Base-by-base conservation (phyloP, 92 coral and sea anemone genomes). In the Bergia puertoricense region DNA sequence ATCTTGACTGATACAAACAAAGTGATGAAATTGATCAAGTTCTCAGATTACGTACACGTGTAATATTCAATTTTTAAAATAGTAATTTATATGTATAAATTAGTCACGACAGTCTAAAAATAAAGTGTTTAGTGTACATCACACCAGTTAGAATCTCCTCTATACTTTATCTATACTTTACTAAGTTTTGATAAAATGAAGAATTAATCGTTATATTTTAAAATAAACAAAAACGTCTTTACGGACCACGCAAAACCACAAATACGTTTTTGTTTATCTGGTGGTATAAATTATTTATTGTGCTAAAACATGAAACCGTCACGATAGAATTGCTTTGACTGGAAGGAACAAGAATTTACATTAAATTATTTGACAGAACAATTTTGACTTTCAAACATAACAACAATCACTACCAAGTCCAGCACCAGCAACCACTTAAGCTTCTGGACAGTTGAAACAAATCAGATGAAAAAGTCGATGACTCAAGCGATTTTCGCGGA, bases 211-310 rank as follows among this genome's bases (percentile, higher is more conserved):
- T 40, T 39, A 74, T 74, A 51, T 42, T 42, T 4, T 40, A 16
- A 45, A 40, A 40, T 42, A 42, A 76, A 76, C 8, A 15, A 76
- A 41, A 42, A 76, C 37, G 42, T 4, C 66, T 50, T 44, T 48
- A 79, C 65, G 82, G 82, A 51, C 42, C 62, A 13, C 62, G 4
- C 38, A 78, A 44, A 78, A 78, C 62, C 82, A 79, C 66, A 79
- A 77, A 73, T 73, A 30, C 9, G 44, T 13, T 73, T 73, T 73
- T 73, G 77, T 73, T 79, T 77, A 14, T 51, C 43, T 79, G 38
- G 38, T 15, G 4, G 30, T 30, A 79, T 79, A 48, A 79, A 79
- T 79, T 11, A 79, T 79, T 79, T 54, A 79, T 11, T 79, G 14
- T 4, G 66, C 40, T 2, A 54, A 79, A 79, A 79, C 82, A 79